Base-by-base conservation (phyloP, 2,888 invertebrate species). In the Tachina fera region DNA sequence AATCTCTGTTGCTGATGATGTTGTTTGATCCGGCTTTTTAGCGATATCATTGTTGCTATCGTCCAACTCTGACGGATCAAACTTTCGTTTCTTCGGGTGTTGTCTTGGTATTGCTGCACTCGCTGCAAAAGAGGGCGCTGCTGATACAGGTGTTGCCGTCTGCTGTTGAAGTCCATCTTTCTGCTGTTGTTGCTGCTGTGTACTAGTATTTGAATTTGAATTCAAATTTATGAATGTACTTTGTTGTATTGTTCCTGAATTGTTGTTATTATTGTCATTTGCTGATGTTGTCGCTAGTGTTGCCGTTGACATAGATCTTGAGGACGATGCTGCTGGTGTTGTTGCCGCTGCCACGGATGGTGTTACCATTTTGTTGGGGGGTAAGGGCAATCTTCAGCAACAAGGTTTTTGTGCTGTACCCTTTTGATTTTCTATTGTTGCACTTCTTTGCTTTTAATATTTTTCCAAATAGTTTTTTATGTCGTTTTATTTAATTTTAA, bases 31-130 rank as follows among this genome's bases (percentile, higher is more conserved):
- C 83, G 89, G 89, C 56, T 89, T 87, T 71, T 89, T 90, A 83
- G 88, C 87, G 39, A 83, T 84, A 8, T 87, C 87, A 8, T 88
- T 88, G 9, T 87, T 80, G 89, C 89, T 70, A 87, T 90, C 70
- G 86, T 93, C 93, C 89, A 93, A 90, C 88, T 93, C 93, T 77
- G 92, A 91, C 89, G 92, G 92, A 90, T 92, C 92, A 86, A 93
- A 93, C 89, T 93, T 93, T 60, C 98, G 95, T 93, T 98, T 98
- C 93, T 98, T 98, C 81, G 98, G 98, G 91, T 98, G 95, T 92
- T 97, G 97, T 87, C 96, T 94, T 87, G 85, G 85, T 79, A 76
- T 82, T 43, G 86, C 53, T 39, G 81, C 19, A 19, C 51, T 14
- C 22, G 92, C 63, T 87, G 87, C 58, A 89, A 88, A 72, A 87